Base-by-base conservation (phyloP, 2,888 invertebrate species). In the Athripsodes cinereus region DNA sequence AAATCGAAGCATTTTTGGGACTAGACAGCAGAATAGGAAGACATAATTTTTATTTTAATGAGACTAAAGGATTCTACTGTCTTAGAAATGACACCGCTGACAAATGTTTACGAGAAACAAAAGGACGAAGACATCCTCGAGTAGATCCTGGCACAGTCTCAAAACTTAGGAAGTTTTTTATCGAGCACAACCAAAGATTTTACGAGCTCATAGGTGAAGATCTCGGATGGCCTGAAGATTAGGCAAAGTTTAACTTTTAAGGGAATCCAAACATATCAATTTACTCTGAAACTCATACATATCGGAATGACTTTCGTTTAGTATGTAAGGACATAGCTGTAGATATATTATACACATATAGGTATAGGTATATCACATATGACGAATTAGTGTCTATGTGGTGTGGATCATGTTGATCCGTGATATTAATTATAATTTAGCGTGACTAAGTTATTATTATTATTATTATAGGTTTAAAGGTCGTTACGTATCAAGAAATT, bases 1-100 rank as follows among this genome's bases (percentile, higher is more conserved):
- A 88, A 66, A 92, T 95, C 66, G 96, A 96, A 74, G 81, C 82
- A 60, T 96, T 96, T 71, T 82, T 96, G 44, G 90, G 89, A 63
- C 74, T 93, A 10, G 79, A 79, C 66, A 80, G 80, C 66, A 80
- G 80, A 68, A 79, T 79, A 62, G 86, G 86, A 55, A 83, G 87
- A 67, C 90, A 90, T 72, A 92, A 95, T 74, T 93, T 98, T 74
- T 95, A 96, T 76, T 98, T 94, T 78, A 97, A 99, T 77, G 88
- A 90, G 75, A 95, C 94, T 16, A 95, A 96, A 74, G 95, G 97
- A 60, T 95, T 99, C 78, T 97, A 91, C 75, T 97, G 97, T 72
- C 78, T 92, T 69, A 80, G 92, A 68, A 86, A 92, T 74, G 88
- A 92, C 73, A 88, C 87, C 64, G 85, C 88, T 66, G 83, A 92